Base-by-base conservation (phyloP, 1,140 invertebrate species). In the Sminthurinus signatus region DNA sequence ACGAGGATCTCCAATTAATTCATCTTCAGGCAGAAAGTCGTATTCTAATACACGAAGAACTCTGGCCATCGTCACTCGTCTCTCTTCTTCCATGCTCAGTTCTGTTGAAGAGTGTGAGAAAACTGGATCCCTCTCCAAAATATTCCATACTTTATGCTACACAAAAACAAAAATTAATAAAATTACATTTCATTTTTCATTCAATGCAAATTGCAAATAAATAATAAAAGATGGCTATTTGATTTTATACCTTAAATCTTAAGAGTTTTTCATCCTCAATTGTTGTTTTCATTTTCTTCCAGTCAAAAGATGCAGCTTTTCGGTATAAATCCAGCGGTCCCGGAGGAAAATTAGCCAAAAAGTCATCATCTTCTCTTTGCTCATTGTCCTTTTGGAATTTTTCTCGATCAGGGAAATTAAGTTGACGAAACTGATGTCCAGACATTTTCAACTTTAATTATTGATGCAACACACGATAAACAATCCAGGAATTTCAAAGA, bases 11-110 rank as follows among this genome's bases (percentile, higher is more conserved):
- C 72, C 67, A 58, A 78, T 75, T 8, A 79, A 64, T 54, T 80
- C 78, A 32, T 81, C 76, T 76, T 57, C 76, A 70, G 48, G 32
- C 3, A 81, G 70, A 61, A 83, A 78, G 43, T 81, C 72, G 62
- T 79, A 80, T 52, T 81, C 79, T 61, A 78, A 72, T 2, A 84
- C 55, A 28, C 76, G 74, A 60, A 79, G 78, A 51, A 75, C 71
- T 59, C 80, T 73, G 44, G 73, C 59, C 63, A 81, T 80, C 21
- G 78, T 78, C 3, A 79, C 50, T 59, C 75, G 69, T 60, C 81
- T 71, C 1, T 42, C 17, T 14, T 64, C 88, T 61, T 92, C 87
- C n/a, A 88, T 75, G 5, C 81, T 78, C 14, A 83, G 80, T n/a
- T 81, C 77, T 2, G 75, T 74, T 25, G 71, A 14, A 58, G 74